These are phyloP conservation scores for Takifugu flavidus DNA, from an alignment of 2,113 vertebrate species.

Conservation along the genomic window DNA sequence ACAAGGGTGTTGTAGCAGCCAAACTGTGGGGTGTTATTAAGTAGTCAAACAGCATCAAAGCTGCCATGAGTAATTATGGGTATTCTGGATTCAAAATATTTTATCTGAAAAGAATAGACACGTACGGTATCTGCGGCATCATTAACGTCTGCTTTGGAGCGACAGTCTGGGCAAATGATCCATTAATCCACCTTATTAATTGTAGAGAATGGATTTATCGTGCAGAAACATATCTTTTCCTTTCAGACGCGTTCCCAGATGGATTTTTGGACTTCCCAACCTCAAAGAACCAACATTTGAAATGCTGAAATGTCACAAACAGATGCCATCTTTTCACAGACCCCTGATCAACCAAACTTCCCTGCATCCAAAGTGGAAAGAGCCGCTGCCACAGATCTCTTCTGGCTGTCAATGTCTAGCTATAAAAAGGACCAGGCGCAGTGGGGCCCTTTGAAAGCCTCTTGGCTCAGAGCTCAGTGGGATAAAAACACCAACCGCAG, in stretches of 20 bases:
- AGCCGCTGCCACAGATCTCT: neutral
- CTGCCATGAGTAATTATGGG: neutral
- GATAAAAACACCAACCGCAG: constrained; percentile 41
- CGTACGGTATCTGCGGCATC: too few species aligned
- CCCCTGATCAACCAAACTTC: neutral
- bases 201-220: too few species aligned
- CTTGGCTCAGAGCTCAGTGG: constrained; percentile 35
- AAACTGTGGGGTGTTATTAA: too few species aligned
- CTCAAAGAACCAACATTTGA: too few species aligned
- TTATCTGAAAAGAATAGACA: neutral
- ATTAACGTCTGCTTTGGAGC: too few species aligned
- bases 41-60: neutral
- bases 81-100: neutral
- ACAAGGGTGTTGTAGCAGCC: too few species aligned
- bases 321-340: neutral
- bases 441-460: constrained; percentile 30
- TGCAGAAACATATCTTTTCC: too few species aligned
- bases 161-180: too few species aligned
- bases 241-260: too few species aligned
- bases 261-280: too few species aligned
- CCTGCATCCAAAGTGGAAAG: neutral
- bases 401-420: constrained; percentile 25
- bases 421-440: constrained; percentile 43
- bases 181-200: too few species aligned
- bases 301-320: too few species aligned